phyloP scores from a whole-genome alignment of 2,888 invertebrate genomes.

The Taphrorychus bicolor region DNA sequence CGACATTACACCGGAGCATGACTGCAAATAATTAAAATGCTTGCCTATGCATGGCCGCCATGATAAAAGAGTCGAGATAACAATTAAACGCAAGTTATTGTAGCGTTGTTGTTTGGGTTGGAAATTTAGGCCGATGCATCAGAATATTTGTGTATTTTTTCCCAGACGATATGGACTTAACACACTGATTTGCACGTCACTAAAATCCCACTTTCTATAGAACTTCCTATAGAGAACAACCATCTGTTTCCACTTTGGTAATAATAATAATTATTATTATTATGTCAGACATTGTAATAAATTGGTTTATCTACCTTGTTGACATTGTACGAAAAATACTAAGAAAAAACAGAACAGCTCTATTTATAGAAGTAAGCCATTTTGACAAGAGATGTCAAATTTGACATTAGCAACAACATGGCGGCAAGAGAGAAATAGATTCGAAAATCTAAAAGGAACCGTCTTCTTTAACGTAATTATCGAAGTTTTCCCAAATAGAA shows the following conservation, averaged over 20 bases:
- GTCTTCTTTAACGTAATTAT: background rate
- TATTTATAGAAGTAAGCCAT: too few relatives aligned
- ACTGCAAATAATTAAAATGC: conserved; percentile 18
- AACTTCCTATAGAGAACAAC: background rate
- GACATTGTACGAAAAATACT: too few relatives aligned
- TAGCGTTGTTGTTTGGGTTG: background rate
- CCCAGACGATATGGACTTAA: background rate
- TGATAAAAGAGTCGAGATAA: conserved; percentile 2
- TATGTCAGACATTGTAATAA: too few relatives aligned
- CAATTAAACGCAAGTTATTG: background rate
- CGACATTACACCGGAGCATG: conserved; percentile 6
- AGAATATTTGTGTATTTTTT: background rate
- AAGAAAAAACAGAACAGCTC: too few relatives aligned
- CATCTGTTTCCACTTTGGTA: too few relatives aligned
- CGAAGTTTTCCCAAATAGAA: background rate
- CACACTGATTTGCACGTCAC: background rate
- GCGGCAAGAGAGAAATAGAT: too few relatives aligned
- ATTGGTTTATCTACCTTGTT: too few relatives aligned
- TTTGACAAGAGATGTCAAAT: too few relatives aligned
- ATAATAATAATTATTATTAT: too few relatives aligned
- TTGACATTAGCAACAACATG: too few relatives aligned
- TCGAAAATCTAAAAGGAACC: too few relatives aligned
- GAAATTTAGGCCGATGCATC: background rate
- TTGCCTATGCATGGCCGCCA: conserved; percentile 5
- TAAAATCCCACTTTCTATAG: background rate